These are phyloP conservation scores for Harpagifer antarcticus DNA, from an alignment of 2,797 vertebrate genomes.

Conservation along the genomic window DNA sequence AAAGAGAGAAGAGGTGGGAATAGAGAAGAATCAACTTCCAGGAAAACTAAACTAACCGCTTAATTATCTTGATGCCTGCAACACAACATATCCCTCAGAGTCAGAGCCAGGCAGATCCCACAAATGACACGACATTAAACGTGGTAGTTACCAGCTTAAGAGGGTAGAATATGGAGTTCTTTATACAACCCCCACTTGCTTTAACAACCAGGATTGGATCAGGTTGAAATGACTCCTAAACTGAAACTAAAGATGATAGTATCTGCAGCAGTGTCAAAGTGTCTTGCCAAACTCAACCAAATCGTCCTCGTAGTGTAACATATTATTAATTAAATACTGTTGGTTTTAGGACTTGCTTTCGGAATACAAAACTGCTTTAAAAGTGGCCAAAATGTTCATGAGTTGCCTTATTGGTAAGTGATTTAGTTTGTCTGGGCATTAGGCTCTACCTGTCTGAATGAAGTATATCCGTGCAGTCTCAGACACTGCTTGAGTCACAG, in stretches of 20 bases:
- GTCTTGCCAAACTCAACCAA: conserved; percentile 38
- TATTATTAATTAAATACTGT: conserved; percentile 28
- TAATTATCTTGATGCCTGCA: conserved; percentile 46
- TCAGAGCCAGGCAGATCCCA: conserved; percentile 18
- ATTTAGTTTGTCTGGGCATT: not conserved
- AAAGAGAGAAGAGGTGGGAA: conserved; percentile 29
- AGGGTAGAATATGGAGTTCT: conserved; percentile 11
- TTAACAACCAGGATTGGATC: conserved; percentile 22
- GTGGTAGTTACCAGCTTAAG: conserved; percentile 17
- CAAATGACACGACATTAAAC: conserved; percentile 16
- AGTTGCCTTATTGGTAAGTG: too few species aligned
- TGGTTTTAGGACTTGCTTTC: not conserved
- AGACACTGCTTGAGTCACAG: conserved; percentile 9
- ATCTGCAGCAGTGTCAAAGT: conserved; percentile 23
- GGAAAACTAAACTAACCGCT: conserved; percentile 53
- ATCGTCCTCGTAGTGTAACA: conserved; percentile 36
- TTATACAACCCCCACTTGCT: not conserved
- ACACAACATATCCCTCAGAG: conserved; percentile 35
- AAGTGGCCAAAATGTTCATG: too few species aligned
- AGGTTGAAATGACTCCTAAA: conserved; percentile 33
- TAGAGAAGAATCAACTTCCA: conserved; percentile 38
- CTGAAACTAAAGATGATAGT: conserved; percentile 33
- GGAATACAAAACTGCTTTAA: too few species aligned
- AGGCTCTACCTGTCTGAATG: conserved; percentile 23
- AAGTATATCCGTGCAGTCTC: conserved; percentile 11